Base-by-base conservation (phyloP, 2,888 invertebrate species). In the Anthoptus insignis region DNA sequence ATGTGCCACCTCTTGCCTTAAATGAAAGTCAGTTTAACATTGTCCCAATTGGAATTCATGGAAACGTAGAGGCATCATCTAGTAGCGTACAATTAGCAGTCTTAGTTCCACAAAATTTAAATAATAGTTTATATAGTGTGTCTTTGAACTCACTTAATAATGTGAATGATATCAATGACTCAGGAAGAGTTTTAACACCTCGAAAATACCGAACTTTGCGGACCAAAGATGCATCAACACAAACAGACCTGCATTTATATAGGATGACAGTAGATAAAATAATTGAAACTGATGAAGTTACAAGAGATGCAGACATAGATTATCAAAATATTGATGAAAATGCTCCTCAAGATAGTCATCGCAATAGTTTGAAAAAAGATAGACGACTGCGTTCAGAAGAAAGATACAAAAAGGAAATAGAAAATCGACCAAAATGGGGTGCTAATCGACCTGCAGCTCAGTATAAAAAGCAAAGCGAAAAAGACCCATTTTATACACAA, bases 401-500 rank as follows among this genome's bases (percentile, higher is more conserved):
- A 76, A 84, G 94, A 64, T 91, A 83, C 64, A 93, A 94, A 81
- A 94, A 95, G 85, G 90, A 92, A 76, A 88, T 95, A 76, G 95
- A 95, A 80, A 94, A 95, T 82, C 93, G 97, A 64, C 95, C 96
- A 11, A 95, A 97, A 87, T 96, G 97, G 97, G 95, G 96, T 45
- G 96, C 95, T 1, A 96, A 96, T 76, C 93, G 96, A 71, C 97
- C 97, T 5, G 96, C 96, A 22, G 97, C 97, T 9, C 96, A 97
- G 76, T 98, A 98, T 80, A 94, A 97, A 66, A 98, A 98, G 80
- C 98, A 98, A 87, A 98, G 98, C 79, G 98, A 98, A 83, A 97
- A 98, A 78, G 98, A 98, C 90, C 97, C 97, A 0, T 95, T 97
- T 82, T 97, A 97, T 76, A 95, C 95, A 67, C 96, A 96, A 82